These are phyloP conservation scores for Cephus runcator DNA, from an alignment of 2,888 invertebrate genomes.

Conservation along the genomic window DNA sequence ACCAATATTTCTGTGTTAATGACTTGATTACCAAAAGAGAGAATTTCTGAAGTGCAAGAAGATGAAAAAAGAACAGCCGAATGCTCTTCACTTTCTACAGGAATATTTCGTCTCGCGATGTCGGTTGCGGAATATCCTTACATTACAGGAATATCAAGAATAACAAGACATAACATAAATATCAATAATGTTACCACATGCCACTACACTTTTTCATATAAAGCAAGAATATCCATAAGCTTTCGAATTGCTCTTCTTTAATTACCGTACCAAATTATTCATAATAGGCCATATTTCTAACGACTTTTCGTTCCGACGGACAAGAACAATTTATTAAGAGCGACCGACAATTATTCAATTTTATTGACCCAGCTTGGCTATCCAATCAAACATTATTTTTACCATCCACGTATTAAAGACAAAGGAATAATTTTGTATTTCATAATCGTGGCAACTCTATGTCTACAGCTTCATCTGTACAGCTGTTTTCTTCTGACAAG, in stretches of 20 bases:
- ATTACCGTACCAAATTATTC: neutral
- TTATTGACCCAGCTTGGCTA: neutral
- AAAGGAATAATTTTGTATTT: neutral
- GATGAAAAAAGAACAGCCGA: neutral
- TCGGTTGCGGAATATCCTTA: neutral
- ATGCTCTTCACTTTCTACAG: neutral
- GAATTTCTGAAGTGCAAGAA: neutral
- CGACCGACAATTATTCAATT: neutral
- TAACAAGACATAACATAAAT: neutral
- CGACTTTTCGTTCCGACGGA: neutral
- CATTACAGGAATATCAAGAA: neutral
- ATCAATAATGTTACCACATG: neutral
- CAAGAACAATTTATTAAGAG: neutral
- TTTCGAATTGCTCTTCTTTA: neutral
- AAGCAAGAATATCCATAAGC: neutral
- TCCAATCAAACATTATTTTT: neutral
- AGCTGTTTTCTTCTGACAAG: neutral
- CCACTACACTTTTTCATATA: neutral
- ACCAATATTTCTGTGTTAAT: conserved; percentile 7
- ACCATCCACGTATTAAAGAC: neutral
- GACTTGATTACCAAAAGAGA: conserved; percentile 11
- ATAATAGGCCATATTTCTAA: neutral
- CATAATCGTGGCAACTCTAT: neutral
- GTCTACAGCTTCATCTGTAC: neutral
- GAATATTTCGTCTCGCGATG: neutral